Conservation (phyloP, 53 echinoderm and acorn worm genomes). For the Paracentrotus lividus region DNA sequence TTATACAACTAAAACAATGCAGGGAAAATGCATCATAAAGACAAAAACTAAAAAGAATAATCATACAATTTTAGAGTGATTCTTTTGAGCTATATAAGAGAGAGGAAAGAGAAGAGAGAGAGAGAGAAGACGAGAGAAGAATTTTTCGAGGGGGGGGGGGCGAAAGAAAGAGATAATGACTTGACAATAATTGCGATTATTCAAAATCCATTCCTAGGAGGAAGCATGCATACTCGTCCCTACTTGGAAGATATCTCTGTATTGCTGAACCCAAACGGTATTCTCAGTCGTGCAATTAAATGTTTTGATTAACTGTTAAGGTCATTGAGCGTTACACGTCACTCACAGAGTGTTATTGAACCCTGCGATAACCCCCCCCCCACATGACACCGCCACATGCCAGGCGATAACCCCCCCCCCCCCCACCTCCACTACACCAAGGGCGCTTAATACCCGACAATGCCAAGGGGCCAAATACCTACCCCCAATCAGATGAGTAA, state of each 20-base stretch:
- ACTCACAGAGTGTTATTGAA: conserved; percentile 30
- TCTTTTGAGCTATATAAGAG: too few relatives aligned
- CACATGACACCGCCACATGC: not conserved
- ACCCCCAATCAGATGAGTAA: too few relatives aligned
- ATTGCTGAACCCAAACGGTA: conserved; percentile 20
- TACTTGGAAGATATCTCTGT: conserved; percentile 2
- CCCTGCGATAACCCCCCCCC: not conserved
- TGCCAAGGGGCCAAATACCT: too few relatives aligned
- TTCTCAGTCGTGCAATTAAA: conserved; percentile 34
- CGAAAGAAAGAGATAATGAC: too few relatives aligned
- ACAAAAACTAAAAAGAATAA: not conserved
- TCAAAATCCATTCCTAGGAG: too few relatives aligned
- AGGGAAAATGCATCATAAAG: not conserved
- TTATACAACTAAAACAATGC: too few relatives aligned
- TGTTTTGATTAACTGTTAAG: conserved; percentile 54
- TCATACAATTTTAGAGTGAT: not conserved
- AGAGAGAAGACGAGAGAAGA: not conserved
- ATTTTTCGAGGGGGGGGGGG: too few relatives aligned
- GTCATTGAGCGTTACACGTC: conserved; percentile 44
- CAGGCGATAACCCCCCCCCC: not conserved
- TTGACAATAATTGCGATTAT: too few relatives aligned
- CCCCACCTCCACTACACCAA: too few relatives aligned
- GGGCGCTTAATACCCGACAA: too few relatives aligned
- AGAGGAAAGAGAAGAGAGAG: not conserved
- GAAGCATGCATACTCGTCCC: too few relatives aligned